A percentile compares a stretch with the other conserved stretches of the same genome.
Conservation (phyloP, 2,113 vertebrate species). For the Pelecanoides urinatrix region DNA sequence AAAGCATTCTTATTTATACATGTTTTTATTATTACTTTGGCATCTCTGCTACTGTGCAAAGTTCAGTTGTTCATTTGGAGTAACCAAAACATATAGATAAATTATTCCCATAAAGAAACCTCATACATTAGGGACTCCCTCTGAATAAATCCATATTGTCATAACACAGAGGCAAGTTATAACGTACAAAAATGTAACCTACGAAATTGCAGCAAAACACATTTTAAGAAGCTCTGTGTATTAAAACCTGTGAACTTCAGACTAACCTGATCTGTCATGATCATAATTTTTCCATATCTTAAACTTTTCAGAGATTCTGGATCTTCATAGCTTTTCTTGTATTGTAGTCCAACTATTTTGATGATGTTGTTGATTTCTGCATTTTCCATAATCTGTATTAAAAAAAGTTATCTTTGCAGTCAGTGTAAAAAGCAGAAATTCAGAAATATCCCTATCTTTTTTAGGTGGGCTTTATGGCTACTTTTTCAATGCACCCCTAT, state of each 20-base stretch:
- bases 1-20: neutral
- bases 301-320: conserved; percentile 90
- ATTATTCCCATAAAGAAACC: neutral
- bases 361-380: conserved; percentile 99
- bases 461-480: neutral
- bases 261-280: conserved; percentile 98
- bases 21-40: neutral
- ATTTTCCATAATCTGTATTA: conserved; percentile 95
- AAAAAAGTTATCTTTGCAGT: neutral
- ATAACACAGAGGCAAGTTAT: neutral
- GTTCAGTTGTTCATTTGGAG: neutral
- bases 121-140: neutral
- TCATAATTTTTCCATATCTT: conserved; percentile 98
- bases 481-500: neutral
- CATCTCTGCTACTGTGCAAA: neutral
- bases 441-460: neutral
- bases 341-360: conserved; percentile 97
- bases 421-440: neutral
- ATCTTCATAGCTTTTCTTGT: conserved; percentile 99
- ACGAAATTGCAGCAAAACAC: neutral
- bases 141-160: neutral
- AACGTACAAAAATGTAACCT: neutral
- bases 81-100: neutral
- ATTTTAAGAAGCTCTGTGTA: neutral
- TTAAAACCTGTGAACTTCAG: neutral